Percentiles rank a stretch among this genome's conserved stretches.
Evolutionary conservation across 2,888 invertebrate species (phyloP).

Genomic region (Polylopha cassiicola): DNA sequence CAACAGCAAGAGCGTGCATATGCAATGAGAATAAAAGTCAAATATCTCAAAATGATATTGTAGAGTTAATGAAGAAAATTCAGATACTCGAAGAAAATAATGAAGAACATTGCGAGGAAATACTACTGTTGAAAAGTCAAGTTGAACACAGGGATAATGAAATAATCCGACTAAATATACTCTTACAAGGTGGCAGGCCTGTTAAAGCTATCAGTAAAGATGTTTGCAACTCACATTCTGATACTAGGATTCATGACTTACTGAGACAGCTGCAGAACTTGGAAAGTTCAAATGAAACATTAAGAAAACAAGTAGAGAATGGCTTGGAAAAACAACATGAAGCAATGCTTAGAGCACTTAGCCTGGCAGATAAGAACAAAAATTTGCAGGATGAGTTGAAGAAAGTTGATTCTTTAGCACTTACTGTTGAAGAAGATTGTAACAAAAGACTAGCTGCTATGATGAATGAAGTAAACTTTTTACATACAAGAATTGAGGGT

Average conservation of each 20-base stretch:
- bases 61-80: constrained; percentile 63
- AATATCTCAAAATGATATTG: constrained; percentile 60
- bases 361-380: constrained; percentile 84
- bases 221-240: constrained; percentile 79
- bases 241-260: constrained; percentile 75
- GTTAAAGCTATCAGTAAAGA: constrained; percentile 79
- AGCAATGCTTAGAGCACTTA: constrained; percentile 86
- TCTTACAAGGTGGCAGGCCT: constrained; percentile 85
- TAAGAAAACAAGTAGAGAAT: constrained; percentile 69
- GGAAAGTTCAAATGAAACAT: constrained; percentile 75
- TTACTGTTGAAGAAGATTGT: constrained; percentile 86
- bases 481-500: constrained; percentile 76
- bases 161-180: constrained; percentile 80
- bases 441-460: constrained; percentile 81
- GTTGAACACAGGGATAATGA: constrained; percentile 80
- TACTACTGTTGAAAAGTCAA: constrained; percentile 55
- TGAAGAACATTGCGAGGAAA: constrained; percentile 56
- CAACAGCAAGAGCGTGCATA: constrained; percentile 40
- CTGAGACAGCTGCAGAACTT: constrained; percentile 77
- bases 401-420: constrained; percentile 84
- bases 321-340: constrained; percentile 84
- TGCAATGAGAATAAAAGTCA: constrained; percentile 44
- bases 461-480: constrained; percentile 76
- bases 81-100: constrained; percentile 63
- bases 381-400: constrained; percentile 82